A percentile compares a stretch with the other conserved stretches of the same genome.
phyloP scores from a whole-genome alignment of 2,888 invertebrate species.

The Volucella zonaria region DNA sequence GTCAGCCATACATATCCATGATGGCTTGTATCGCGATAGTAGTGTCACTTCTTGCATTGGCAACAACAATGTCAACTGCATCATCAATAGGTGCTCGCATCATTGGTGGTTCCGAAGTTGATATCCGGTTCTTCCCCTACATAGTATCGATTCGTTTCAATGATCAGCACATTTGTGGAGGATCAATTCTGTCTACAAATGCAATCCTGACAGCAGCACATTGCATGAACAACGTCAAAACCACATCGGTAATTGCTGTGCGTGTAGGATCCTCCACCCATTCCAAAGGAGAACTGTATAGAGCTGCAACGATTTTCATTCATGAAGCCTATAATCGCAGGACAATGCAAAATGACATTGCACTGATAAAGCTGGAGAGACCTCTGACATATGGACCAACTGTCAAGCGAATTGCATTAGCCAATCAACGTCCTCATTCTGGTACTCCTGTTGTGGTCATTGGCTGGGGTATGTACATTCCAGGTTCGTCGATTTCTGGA shows the following conservation, averaged over 20 bases:
- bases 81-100: not conserved
- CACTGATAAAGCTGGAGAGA: constrained; percentile 1
- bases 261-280: constrained; percentile 13
- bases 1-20: not conserved
- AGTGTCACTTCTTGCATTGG: not conserved
- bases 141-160: constrained; percentile 19
- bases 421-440: constrained; percentile 2
- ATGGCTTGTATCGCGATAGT: constrained; percentile 1
- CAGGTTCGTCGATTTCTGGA: not conserved
- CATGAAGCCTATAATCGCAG: not conserved
- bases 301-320: not conserved
- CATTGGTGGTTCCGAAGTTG: constrained; percentile 5
- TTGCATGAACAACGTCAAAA: not conserved
- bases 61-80: not conserved
- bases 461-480: constrained; percentile 25
- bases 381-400: constrained; percentile 15
- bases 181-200: constrained; percentile 13
- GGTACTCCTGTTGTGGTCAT: constrained; percentile 6
- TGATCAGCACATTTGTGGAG: constrained; percentile 22
- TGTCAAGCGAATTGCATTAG: constrained; percentile 5
- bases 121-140: constrained; percentile 1
- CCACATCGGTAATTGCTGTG: not conserved
- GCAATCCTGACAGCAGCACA: constrained; percentile 25
- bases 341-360: constrained; percentile 12
- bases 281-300: not conserved